Evolutionary conservation across 2,113 vertebrate genomes (phyloP).

Genomic region (Haplochromis vanheusdeni): DNA sequence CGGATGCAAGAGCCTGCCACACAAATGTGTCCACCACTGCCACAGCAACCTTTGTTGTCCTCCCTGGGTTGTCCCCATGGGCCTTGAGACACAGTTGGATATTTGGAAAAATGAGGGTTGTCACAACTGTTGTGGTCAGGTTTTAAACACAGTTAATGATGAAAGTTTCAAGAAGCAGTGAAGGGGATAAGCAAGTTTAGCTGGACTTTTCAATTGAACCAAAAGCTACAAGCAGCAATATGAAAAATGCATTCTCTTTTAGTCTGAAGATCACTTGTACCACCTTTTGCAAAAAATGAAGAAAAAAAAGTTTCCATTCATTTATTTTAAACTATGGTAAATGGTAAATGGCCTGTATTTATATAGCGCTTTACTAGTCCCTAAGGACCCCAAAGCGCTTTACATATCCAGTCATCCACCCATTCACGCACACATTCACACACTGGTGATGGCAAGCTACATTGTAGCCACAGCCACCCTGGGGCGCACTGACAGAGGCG

Average conservation of each 20-base stretch:
- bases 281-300: neutral
- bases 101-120: neutral
- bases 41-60: slow-evolving; percentile 61
- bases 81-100: slow-evolving; percentile 51
- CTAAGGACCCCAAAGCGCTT: no score
- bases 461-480: no score
- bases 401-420: no score
- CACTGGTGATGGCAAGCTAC: no score
- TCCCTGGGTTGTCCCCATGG: slow-evolving; percentile 64
- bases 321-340: neutral
- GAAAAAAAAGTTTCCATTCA: neutral
- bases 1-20: slow-evolving; percentile 93
- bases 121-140: neutral
- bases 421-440: no score
- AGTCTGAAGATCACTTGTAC: neutral
- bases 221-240: neutral
- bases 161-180: neutral
- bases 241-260: neutral
- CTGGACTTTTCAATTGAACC: neutral
- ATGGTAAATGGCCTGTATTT: no score
- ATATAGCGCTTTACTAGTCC: no score
- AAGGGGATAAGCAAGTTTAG: neutral
- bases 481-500: no score
- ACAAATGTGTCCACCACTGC: slow-evolving; percentile 92
- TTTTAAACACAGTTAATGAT: neutral